These are phyloP conservation scores for Pavo muticus DNA, from an alignment of 2,113 vertebrate species.

Conservation along the genomic window DNA sequence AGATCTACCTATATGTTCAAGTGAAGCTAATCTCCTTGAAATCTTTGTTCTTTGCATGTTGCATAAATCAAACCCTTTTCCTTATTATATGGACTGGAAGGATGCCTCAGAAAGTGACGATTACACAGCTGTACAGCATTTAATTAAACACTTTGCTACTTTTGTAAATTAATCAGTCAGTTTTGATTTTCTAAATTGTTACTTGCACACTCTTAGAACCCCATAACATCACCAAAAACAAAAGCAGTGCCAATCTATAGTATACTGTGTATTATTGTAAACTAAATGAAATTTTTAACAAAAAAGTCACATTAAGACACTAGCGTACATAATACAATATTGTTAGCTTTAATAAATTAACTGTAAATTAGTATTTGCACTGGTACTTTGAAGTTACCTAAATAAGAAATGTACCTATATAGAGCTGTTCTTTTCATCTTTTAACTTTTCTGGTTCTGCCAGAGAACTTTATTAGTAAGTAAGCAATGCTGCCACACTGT, in stretches of 20 bases:
- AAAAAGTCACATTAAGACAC: neutral
- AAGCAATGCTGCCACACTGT: neutral
- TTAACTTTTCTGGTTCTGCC: neutral
- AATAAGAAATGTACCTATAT: neutral
- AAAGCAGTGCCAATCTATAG: neutral
- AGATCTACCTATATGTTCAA: constrained; percentile 49
- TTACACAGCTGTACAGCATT: neutral
- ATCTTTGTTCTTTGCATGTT: constrained; percentile 69
- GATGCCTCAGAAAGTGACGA: constrained; percentile 75
- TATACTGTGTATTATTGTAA: neutral
- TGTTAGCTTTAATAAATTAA: neutral
- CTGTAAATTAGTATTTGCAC: neutral
- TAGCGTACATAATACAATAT: neutral
- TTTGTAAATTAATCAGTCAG: neutral
- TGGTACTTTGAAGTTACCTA: neutral
- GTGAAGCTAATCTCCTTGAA: constrained; percentile 31
- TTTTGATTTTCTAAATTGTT: neutral
- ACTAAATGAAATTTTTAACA: neutral
- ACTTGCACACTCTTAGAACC: neutral
- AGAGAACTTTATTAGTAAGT: neutral
- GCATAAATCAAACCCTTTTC: constrained; percentile 48
- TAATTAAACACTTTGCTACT: neutral
- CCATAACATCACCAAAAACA: neutral
- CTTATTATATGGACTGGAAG: constrained; percentile 73
- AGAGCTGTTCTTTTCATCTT: neutral